Evolutionary conservation across 2,888 invertebrate genomes (phyloP).

Genomic region (Agrochola lota): DNA sequence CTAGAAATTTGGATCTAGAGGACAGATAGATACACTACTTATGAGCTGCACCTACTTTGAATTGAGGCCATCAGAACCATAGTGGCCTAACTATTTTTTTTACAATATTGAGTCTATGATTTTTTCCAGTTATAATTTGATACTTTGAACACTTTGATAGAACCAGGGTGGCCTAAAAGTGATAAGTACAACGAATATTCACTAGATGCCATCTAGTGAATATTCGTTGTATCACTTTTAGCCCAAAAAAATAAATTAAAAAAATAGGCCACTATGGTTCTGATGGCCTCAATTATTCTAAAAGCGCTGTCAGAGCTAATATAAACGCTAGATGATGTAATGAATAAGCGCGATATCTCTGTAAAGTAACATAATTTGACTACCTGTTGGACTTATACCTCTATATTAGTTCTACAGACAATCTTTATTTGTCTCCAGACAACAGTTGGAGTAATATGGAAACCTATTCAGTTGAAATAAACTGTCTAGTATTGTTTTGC

Average conservation of each 20-base stretch:
- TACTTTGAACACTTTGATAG: no score
- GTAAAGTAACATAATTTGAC: constrained; percentile 3
- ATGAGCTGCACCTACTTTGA: constrained; percentile 15
- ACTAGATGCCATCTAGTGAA: no score
- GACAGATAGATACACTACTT: background rate
- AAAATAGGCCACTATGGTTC: no score
- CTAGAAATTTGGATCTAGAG: constrained; percentile 19
- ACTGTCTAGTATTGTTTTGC: background rate
- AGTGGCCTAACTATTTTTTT: no score
- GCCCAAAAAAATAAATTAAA: no score
- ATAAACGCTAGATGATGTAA: constrained; percentile 38
- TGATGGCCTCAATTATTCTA: no score
- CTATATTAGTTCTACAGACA: background rate
- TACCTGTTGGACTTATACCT: background rate
- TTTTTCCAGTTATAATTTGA: no score
- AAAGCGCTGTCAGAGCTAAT: constrained; percentile 28
- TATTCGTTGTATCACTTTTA: no score
- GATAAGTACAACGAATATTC: no score
- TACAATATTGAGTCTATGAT: no score
- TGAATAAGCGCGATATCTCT: background rate
- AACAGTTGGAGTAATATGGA: background rate
- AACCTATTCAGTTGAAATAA: background rate
- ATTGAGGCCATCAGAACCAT: no score
- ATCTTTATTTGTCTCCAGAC: background rate
- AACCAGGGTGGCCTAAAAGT: no score